Percentiles rank a stretch among this genome's conserved stretches.
These are phyloP conservation scores for Alca torda DNA, from an alignment of 2,797 vertebrate genomes.

Conservation along the genomic window DNA sequence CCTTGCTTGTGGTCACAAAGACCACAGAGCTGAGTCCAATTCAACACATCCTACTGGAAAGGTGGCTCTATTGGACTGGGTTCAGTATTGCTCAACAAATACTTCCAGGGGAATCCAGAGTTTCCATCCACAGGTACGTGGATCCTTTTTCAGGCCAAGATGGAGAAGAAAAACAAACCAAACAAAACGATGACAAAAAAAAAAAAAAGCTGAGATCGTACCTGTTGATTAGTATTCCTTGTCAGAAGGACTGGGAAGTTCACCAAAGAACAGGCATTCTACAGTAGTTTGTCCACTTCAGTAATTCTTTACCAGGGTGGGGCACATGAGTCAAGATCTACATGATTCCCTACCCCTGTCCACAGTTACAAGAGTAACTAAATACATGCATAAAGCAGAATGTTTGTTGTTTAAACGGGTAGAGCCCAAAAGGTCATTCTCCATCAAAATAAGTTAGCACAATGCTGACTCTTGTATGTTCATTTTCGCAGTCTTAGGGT, in stretches of 20 bases:
- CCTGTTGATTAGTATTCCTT: background rate
- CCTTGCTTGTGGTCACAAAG: background rate
- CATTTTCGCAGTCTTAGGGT: fast-evolving
- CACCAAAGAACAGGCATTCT: background rate
- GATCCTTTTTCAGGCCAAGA: background rate
- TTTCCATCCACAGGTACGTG: fast-evolving
- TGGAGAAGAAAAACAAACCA: background rate
- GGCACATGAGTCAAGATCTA: background rate
- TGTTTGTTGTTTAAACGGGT: background rate
- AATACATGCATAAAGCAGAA: background rate
- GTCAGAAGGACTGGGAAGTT: background rate
- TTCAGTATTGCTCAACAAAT: background rate
- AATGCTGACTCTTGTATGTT: fast-evolving
- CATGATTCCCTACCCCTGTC: fast-evolving
- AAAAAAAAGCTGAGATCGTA: fast-evolving
- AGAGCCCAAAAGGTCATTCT: background rate
- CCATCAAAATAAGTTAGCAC: background rate
- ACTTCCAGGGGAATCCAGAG: background rate
- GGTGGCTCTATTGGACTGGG: background rate
- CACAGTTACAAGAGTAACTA: background rate
- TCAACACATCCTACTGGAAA: background rate
- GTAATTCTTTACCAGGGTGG: background rate
- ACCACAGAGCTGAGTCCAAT: fast-evolving
- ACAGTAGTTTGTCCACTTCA: background rate
- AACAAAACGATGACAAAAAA: background rate